Evolutionary conservation across 2,113 vertebrate species (phyloP).

Genomic region (Tachycineta bicolor): DNA sequence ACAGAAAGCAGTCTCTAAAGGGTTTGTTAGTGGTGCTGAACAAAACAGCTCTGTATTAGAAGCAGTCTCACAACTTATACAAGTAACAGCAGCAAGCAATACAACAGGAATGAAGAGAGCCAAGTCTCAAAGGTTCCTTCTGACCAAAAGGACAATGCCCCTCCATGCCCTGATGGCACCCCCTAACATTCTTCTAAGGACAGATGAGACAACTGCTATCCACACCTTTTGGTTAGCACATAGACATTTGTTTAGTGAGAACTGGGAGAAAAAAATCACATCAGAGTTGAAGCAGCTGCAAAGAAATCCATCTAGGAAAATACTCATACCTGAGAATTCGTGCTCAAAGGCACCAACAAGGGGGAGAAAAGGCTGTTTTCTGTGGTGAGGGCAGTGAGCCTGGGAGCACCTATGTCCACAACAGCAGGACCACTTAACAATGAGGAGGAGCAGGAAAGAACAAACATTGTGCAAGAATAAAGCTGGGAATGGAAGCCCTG

Average conservation of each 20-base stretch:
- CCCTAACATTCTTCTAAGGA: not conserved
- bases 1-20: not conserved
- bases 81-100: not conserved
- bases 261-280: not conserved
- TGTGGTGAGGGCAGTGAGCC: fast-evolving
- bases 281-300: not conserved
- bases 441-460: not conserved
- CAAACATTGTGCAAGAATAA: not conserved
- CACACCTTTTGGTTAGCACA: not conserved
- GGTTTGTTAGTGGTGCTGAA: not conserved
- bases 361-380: not conserved
- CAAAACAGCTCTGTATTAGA: fast-evolving
- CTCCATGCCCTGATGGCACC: not conserved
- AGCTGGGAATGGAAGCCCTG: not conserved
- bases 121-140: not conserved
- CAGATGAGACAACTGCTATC: not conserved
- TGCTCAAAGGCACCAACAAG: not conserved
- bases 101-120: not conserved
- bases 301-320: not conserved
- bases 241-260: not conserved
- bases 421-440: not conserved
- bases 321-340: not conserved
- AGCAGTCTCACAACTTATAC: not conserved
- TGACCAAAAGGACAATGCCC: not conserved
- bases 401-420: not conserved